phyloP scores from a whole-genome alignment of 2,888 invertebrate genomes.

The Aplocera efformata region DNA sequence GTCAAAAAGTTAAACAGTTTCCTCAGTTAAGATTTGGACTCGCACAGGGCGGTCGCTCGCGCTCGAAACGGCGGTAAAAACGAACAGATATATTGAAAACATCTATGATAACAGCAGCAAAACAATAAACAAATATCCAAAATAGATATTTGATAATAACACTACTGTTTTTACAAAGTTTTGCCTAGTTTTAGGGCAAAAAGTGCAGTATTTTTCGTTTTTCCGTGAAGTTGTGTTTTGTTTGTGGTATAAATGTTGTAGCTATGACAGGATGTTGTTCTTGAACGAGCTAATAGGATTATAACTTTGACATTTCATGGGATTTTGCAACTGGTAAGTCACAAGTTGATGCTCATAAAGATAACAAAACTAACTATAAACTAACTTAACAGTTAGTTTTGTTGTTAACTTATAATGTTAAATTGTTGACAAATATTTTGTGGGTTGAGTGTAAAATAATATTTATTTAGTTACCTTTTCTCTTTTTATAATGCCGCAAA shows the following conservation, averaged over 20 bases:
- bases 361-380: no score
- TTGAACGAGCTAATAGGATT: constrained; percentile 49
- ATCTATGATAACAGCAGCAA: constrained; percentile 4
- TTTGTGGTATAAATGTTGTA: constrained; percentile 60
- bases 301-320: constrained; percentile 64
- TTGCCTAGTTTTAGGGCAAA: constrained; percentile 13
- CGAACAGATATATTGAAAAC: constrained; percentile 1
- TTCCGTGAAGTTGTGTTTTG: constrained; percentile 64
- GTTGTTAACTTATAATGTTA: no score
- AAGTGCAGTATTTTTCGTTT: constrained; percentile 16
- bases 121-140: background rate
- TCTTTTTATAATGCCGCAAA: no score
- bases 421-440: no score
- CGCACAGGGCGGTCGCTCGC: background rate
- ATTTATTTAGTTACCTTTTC: no score
- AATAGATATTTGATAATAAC: background rate
- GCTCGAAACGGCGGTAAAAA: background rate
- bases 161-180: constrained; percentile 26
- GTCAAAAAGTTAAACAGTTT: background rate
- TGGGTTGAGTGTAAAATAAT: no score
- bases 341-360: no score
- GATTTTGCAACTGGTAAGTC: constrained; percentile 65
- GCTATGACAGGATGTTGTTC: constrained; percentile 68
- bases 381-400: no score
- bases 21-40: constrained; percentile 4